Evolutionary conservation across 2,797 vertebrate species (phyloP).

Genomic region (Pelobates cultripes): DNA sequence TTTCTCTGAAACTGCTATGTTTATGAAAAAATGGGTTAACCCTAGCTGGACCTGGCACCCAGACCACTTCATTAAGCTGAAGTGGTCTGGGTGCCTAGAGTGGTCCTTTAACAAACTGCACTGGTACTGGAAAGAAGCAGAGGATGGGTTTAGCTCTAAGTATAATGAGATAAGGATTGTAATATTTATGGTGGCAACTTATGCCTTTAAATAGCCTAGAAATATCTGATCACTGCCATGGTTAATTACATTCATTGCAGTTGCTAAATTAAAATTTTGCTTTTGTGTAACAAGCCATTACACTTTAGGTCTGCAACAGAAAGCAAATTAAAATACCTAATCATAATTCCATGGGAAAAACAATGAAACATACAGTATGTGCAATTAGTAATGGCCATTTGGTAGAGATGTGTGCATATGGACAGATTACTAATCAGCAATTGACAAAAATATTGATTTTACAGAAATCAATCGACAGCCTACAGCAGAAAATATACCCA

Average conservation of each 20-base stretch:
- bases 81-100: too few relatives aligned
- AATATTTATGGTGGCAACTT: slow-evolving; percentile 31
- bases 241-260: slow-evolving; percentile 42
- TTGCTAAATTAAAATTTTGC: slow-evolving; percentile 43
- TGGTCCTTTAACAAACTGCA: neutral
- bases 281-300: slow-evolving; percentile 24
- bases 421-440: slow-evolving; percentile 30
- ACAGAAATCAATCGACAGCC: neutral
- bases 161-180: slow-evolving; percentile 10
- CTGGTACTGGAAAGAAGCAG: neutral
- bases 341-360: slow-evolving; percentile 37
- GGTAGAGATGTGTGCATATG: slow-evolving; percentile 1
- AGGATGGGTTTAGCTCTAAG: slow-evolving; percentile 1
- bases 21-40: too few relatives aligned
- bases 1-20: too few relatives aligned
- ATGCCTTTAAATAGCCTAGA: slow-evolving; percentile 28
- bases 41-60: too few relatives aligned
- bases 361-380: slow-evolving; percentile 25
- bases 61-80: too few relatives aligned
- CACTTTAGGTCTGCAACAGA: slow-evolving; percentile 25
- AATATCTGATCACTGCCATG: neutral
- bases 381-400: slow-evolving; percentile 46
- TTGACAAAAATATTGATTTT: neutral
- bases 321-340: slow-evolving; percentile 32
- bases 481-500: neutral